phyloP scores from a whole-genome alignment of 2,113 vertebrate genomes.

The Suncus etruscus region DNA sequence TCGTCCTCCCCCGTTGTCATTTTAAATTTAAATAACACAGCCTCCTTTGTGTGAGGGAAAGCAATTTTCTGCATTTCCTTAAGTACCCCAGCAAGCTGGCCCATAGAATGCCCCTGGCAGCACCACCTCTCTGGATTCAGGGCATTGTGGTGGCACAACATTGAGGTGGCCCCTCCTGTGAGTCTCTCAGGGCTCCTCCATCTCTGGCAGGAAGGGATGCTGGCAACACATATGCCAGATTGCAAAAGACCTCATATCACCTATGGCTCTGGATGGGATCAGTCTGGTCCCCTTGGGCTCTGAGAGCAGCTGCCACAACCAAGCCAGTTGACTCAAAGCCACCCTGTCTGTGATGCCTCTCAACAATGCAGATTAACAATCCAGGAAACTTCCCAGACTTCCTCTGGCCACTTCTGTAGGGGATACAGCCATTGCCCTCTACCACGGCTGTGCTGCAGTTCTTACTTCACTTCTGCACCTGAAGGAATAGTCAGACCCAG shows the following conservation, averaged over 20 bases:
- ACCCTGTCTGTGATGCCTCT: not conserved
- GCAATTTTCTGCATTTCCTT: not conserved
- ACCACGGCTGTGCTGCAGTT: fast-evolving
- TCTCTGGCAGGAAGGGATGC: not conserved
- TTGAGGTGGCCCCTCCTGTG: no score
- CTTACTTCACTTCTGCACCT: not conserved
- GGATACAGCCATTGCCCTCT: not conserved
- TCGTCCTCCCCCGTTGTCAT: not conserved
- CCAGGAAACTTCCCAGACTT: no score
- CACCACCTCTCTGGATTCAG: not conserved
- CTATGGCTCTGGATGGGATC: fast-evolving
- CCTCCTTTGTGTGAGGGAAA: not conserved
- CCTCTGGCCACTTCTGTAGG: no score
- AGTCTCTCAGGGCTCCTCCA: not conserved
- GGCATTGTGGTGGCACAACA: not conserved
- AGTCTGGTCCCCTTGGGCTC: not conserved
- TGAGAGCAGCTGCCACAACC: not conserved
- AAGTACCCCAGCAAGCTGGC: not conserved
- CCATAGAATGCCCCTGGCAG: not conserved
- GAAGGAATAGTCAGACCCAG: not conserved
- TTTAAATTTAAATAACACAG: slow-evolving; percentile 10
- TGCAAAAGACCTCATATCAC: no score
- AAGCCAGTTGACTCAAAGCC: not conserved
- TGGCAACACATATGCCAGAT: not conserved
- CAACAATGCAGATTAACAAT: no score